Evolutionary conservation across 2,113 vertebrate species (phyloP).

Genomic region (Dascyllus trimaculatus): DNA sequence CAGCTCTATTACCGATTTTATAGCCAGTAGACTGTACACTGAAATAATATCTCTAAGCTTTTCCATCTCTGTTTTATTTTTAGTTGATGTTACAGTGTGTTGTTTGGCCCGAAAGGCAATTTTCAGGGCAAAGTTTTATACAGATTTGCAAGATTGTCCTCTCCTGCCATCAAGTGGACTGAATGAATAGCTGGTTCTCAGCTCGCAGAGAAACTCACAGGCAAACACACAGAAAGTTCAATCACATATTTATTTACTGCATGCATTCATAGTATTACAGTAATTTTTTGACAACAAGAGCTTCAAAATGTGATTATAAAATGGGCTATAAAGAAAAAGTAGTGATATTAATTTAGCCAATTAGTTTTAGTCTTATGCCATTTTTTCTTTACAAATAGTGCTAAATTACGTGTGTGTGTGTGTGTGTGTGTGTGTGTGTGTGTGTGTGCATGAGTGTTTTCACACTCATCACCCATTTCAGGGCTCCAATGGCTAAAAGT

Average conservation of each 20-base stretch:
- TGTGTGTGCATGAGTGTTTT: constrained; percentile 36
- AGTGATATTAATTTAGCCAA: constrained; percentile 61
- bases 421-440: constrained; percentile 31
- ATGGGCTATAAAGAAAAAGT: constrained; percentile 40
- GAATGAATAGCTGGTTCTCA: neutral
- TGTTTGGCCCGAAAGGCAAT: neutral
- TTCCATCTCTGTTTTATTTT: neutral
- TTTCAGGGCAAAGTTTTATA: neutral
- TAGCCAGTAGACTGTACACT: neutral
- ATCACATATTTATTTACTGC: constrained; percentile 80
- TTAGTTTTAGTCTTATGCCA: constrained; percentile 13
- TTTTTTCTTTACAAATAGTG: constrained; percentile 39
- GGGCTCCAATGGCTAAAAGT: constrained; percentile 49
- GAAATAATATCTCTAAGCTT: neutral
- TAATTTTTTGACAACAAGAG: constrained; percentile 53
- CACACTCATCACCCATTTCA: constrained; percentile 46
- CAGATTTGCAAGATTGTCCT: rapidly evolving
- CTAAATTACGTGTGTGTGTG: constrained; percentile 29
- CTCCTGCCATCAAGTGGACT: constrained; percentile 59
- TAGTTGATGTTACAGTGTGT: neutral
- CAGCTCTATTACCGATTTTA: neutral
- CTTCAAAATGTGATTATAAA: constrained; percentile 55
- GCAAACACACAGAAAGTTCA: constrained; percentile 31
- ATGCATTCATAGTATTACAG: constrained; percentile 79
- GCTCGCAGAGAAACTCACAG: neutral